Evolutionary conservation across 1,140 invertebrate species (phyloP).

Genomic region (Ditylenchus dipsaci): DNA sequence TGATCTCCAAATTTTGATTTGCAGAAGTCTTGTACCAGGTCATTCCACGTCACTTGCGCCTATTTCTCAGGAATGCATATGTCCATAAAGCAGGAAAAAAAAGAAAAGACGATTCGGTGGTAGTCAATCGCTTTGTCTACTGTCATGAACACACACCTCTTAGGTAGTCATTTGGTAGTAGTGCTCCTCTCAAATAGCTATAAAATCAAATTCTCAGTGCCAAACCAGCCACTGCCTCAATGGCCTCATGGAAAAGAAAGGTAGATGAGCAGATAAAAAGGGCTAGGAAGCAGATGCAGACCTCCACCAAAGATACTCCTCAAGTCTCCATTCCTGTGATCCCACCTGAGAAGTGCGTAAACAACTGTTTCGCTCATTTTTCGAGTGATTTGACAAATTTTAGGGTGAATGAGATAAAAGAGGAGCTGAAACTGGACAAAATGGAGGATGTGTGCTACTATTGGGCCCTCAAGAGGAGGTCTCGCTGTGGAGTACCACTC

Average conservation of each 20-base stretch:
- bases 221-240: background rate
- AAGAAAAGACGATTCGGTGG: conserved; percentile 24
- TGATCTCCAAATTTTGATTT: conserved; percentile 2
- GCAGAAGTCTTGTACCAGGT: conserved; percentile 27
- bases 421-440: conserved; percentile 26
- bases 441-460: conserved; percentile 46
- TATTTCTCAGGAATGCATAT: conserved; percentile 35
- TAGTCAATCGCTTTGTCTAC: conserved; percentile 37
- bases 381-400: conserved; percentile 3
- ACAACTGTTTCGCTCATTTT: background rate
- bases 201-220: conserved; percentile 3
- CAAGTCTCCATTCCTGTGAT: conserved; percentile 38
- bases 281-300: conserved; percentile 23
- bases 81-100: conserved; percentile 23
- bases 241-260: conserved; percentile 32
- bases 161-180: background rate
- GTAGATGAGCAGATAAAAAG: conserved; percentile 25
- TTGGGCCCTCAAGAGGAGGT: conserved; percentile 92
- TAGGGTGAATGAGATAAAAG: conserved; percentile 34
- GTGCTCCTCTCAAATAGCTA: background rate
- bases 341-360: conserved; percentile 27
- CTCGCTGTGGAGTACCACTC: conserved; percentile 88
- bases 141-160: conserved; percentile 30
- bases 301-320: conserved; percentile 5
- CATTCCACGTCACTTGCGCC: conserved; percentile 43